Percentiles rank a stretch among this genome's conserved stretches.
These are phyloP conservation scores for Hipposideros larvatus DNA, from an alignment of 2,797 vertebrate species.

Conservation along the genomic window DNA sequence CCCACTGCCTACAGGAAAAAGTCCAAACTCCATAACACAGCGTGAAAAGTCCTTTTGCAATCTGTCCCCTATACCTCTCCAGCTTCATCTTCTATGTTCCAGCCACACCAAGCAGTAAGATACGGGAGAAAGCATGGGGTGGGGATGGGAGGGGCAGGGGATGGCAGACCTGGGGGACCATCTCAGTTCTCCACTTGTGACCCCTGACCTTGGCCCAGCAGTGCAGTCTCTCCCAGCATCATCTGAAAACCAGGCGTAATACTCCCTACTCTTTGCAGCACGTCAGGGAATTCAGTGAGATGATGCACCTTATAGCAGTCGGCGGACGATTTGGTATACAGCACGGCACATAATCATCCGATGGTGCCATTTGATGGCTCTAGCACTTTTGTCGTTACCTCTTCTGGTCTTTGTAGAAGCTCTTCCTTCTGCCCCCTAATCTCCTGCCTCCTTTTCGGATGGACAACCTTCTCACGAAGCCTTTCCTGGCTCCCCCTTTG, in stretches of 20 bases:
- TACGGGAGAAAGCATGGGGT: not conserved
- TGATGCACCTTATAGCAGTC: accelerated
- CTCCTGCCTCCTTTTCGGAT: not conserved
- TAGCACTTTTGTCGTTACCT: not conserved
- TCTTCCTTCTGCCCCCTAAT: not conserved
- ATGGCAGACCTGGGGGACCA: not conserved
- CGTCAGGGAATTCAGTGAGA: not conserved
- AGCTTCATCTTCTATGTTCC: not conserved
- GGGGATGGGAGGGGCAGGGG: too few relatives aligned
- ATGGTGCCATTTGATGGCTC: not conserved
- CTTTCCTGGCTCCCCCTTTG: not conserved
- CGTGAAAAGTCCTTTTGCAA: conserved; percentile 31
- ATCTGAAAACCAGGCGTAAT: not conserved
- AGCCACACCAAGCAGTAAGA: not conserved
- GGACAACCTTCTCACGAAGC: not conserved
- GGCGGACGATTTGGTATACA: too few relatives aligned
- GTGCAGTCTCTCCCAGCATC: not conserved
- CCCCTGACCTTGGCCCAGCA: not conserved
- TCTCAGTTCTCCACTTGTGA: not conserved
- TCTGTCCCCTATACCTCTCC: not conserved
- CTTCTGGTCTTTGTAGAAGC: not conserved
- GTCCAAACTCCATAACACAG: conserved; percentile 22
- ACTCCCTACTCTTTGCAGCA: not conserved
- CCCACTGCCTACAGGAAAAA: conserved; percentile 65
- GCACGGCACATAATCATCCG: accelerated